Evolutionary conservation across 2,113 vertebrate species (phyloP).

Genomic region (Calidris pygmaea): DNA sequence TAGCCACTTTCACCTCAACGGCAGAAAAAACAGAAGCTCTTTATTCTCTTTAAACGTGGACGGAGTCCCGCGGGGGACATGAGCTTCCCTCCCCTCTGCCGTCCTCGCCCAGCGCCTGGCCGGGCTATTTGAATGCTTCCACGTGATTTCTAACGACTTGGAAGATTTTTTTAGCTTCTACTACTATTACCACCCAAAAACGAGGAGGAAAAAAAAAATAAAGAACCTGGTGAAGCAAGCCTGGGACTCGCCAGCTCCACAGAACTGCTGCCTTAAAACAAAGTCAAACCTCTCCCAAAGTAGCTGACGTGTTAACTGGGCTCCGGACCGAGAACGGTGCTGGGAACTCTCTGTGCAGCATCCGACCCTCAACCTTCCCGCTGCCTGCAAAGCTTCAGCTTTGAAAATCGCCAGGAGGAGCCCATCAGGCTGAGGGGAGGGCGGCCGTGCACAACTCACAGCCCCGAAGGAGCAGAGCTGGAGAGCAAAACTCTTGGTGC

Average conservation of each 20-base stretch:
- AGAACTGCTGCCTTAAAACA: background rate
- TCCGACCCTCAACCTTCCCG: background rate
- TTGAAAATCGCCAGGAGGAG: background rate
- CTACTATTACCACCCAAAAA: background rate
- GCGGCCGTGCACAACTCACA: background rate
- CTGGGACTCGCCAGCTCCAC: background rate
- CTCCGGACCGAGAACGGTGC: background rate
- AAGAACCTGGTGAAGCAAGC: background rate
- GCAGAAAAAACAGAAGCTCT: background rate
- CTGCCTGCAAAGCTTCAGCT: background rate
- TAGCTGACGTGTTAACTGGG: background rate
- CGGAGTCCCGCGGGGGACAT: background rate
- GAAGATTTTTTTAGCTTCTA: background rate
- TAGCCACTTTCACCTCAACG: background rate
- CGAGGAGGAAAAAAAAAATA: background rate
- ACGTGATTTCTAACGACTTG: background rate
- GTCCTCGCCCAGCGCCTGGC: background rate
- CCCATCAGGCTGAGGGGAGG: background rate
- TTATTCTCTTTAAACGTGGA: background rate
- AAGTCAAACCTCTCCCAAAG: background rate
- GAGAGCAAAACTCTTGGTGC: background rate
- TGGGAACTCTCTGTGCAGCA: background rate
- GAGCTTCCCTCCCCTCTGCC: background rate
- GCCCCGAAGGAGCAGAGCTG: background rate
- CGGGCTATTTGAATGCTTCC: constrained; percentile 14